These are phyloP conservation scores for Dryadula phaetusa DNA, from an alignment of 2,888 invertebrate species.

Conservation along the genomic window DNA sequence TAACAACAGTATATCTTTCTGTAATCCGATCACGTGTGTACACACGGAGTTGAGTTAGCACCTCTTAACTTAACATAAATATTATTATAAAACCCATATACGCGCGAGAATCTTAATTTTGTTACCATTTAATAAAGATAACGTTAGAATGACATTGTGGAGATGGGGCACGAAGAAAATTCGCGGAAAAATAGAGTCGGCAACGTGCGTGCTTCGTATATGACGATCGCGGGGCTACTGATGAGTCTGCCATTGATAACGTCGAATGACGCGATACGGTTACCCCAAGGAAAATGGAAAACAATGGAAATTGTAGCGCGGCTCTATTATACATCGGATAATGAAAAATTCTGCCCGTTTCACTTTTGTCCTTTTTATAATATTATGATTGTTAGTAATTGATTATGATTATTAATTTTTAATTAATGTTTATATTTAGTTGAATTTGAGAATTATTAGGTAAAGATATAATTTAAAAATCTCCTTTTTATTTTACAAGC, in stretches of 20 bases:
- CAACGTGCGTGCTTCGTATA: slow-evolving; percentile 64
- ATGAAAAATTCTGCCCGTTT: slow-evolving; percentile 14
- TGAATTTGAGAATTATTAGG: no score
- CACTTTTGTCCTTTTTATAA: slow-evolving; percentile 19
- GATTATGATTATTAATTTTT: background rate
- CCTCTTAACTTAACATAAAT: slow-evolving; percentile 74
- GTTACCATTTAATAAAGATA: slow-evolving; percentile 27
- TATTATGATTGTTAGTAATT: slow-evolving; percentile 14
- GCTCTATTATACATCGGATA: slow-evolving; percentile 26
- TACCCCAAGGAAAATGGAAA: slow-evolving; percentile 69
- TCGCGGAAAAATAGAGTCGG: slow-evolving; percentile 57
- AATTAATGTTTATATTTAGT: background rate
- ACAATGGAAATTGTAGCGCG: slow-evolving; percentile 68
- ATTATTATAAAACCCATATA: slow-evolving; percentile 54
- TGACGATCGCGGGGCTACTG: slow-evolving; percentile 69
- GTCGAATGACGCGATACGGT: slow-evolving; percentile 60
- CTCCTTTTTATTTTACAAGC: background rate
- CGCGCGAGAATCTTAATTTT: slow-evolving; percentile 36
- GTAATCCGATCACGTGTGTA: slow-evolving; percentile 78
- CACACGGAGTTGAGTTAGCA: slow-evolving; percentile 56
- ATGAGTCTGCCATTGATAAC: slow-evolving; percentile 72
- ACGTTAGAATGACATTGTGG: background rate
- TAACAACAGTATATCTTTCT: slow-evolving; percentile 69
- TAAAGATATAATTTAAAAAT: background rate
- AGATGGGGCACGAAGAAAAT: slow-evolving; percentile 29